Percentiles rank a stretch among this genome's conserved stretches.
phyloP scores from a whole-genome alignment of 1,140 invertebrate species.

The Micrasema longulum region DNA sequence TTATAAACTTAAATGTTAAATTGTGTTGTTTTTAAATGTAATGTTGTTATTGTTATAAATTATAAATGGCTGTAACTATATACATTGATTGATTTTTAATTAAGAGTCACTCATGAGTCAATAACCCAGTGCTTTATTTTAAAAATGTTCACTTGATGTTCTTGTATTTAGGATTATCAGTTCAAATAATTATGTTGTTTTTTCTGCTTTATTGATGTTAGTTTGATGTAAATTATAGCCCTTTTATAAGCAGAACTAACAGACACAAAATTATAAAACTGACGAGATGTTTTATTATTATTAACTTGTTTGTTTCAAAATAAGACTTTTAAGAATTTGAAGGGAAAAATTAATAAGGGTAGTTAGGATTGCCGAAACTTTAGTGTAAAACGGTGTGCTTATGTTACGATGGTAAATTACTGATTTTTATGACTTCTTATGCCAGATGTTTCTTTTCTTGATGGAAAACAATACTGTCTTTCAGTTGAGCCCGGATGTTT shows the following conservation, averaged over 20 bases:
- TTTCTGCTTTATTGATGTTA: conserved; percentile 31
- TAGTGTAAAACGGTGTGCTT: conserved; percentile 48
- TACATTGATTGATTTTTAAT: conserved; percentile 53
- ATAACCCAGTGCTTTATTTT: conserved; percentile 50
- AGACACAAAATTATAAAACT: background rate
- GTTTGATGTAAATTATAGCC: conserved; percentile 50
- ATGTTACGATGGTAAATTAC: conserved; percentile 49
- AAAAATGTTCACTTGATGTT: conserved; percentile 39
- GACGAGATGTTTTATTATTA: conserved; percentile 43
- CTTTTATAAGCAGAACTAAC: conserved; percentile 44
- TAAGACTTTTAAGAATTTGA: conserved; percentile 41
- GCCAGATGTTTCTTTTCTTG: conserved; percentile 50
- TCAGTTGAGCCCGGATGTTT: conserved; percentile 18
- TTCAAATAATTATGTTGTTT: conserved; percentile 29
- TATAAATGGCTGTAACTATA: conserved; percentile 41
- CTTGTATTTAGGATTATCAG: conserved; percentile 45
- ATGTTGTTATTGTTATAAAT: conserved; percentile 42
- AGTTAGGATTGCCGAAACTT: conserved; percentile 34
- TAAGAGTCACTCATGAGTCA: conserved; percentile 48
- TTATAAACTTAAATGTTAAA: conserved; percentile 51
- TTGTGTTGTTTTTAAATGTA: conserved; percentile 38
- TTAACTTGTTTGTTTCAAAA: conserved; percentile 40
- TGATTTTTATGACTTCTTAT: conserved; percentile 50
- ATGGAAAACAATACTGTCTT: conserved; percentile 32
- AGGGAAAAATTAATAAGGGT: conserved; percentile 28